Evolutionary conservation across 2,797 vertebrate species (phyloP), one percentile per base, ranked within the genome.

Genomic region (Tapirus indicus): DNA sequence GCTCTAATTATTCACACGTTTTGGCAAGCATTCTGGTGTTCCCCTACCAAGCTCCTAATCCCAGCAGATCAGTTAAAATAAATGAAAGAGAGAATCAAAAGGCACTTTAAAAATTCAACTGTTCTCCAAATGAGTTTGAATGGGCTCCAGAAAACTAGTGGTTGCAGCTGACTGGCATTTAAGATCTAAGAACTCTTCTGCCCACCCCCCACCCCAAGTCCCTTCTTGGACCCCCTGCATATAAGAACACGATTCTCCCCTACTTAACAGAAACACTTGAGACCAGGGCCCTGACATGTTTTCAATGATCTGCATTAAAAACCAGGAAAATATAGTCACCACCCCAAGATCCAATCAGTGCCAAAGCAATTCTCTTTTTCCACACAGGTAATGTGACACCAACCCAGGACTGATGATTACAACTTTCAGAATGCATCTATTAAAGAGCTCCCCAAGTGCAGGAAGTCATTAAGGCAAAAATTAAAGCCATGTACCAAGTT

Each of bases 11-110:
- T 99, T 99, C 99, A 99, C 99, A 99, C 99, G 99, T 99, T 99
- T 99, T 99, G 99, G 99, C 99, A 99, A 99, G 99, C 98, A 82
- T 99, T 98, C 98, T 98, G 98, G 99, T 99, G 99, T 99, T 99
- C 99, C 97, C 98, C 98, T 98, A 99, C 99, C 99, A 99, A 99
- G 99, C 99, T 99, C 99, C 99, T 99, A 99, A 99, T 99, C 99
- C 99, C 99, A 99, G 99, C 99, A 99, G 99, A 99, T 99, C 99
- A 99, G 99, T 99, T 99, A 99, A 99, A 99, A 99, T 99, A 99
- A 99, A 99, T 99, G 99, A 99, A 99, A 99, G 99, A 99, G 99
- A 99, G 99, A 99, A 99, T 99, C 99, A 99, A 99, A 99, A 99
- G 99, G 99, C 99, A 99, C 99, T 99, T 98, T 99, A 99, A 99